Conservation (phyloP, 2,797 vertebrate species). For the Chaenodraco wilsoni region DNA sequence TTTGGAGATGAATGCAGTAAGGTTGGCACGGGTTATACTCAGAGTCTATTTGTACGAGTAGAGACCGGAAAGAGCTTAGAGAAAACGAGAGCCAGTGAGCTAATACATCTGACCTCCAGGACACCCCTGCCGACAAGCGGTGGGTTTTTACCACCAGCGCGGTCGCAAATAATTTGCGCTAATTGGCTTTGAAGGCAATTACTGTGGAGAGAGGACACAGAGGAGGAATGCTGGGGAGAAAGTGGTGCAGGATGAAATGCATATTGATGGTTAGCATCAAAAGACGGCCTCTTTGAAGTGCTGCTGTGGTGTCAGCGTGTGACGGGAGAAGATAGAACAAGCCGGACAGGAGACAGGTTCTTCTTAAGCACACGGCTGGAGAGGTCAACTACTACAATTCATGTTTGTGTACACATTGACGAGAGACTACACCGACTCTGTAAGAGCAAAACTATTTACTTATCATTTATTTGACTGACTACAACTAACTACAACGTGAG, state of each 20-base stretch:
- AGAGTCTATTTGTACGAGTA: constrained; percentile 60
- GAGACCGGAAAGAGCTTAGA: constrained; percentile 63
- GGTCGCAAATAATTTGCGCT: constrained; percentile 76
- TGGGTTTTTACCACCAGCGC: constrained; percentile 62
- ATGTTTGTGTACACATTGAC: background rate
- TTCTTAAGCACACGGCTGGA: constrained; percentile 56
- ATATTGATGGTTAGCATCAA: constrained; percentile 81
- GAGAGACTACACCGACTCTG: background rate
- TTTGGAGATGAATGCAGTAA: constrained; percentile 68
- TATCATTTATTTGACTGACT: background rate
- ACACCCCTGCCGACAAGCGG: constrained; percentile 56
- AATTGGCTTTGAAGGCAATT: constrained; percentile 82
- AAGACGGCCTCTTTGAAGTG: constrained; percentile 74
- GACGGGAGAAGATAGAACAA: constrained; percentile 67
- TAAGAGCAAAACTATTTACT: background rate
- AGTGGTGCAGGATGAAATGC: constrained; percentile 74
- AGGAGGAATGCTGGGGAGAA: constrained; percentile 69
- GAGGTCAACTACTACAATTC: constrained; percentile 46
- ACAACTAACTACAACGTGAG: background rate
- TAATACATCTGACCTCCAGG: constrained; percentile 69
- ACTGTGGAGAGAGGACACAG: constrained; percentile 64
- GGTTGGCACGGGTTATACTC: constrained; percentile 62
- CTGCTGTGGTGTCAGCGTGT: constrained; percentile 66
- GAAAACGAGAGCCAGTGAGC: constrained; percentile 66
- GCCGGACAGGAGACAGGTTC: constrained; percentile 70